These are phyloP conservation scores for Aphaenogaster floridana DNA, from an alignment of 1,140 invertebrate genomes.

Conservation along the genomic window DNA sequence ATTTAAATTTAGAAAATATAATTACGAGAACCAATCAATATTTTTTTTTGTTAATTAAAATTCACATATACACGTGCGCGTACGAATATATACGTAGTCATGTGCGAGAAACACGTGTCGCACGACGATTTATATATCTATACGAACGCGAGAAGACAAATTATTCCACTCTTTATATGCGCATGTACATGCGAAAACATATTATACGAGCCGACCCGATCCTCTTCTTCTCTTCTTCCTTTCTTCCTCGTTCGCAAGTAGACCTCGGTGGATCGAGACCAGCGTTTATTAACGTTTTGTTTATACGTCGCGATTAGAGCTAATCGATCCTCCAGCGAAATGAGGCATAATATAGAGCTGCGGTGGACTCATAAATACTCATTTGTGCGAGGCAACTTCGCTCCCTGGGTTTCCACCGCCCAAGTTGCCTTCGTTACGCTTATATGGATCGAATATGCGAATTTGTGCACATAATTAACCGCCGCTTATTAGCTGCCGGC, in stretches of 20 bases:
- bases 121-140: constrained; percentile 32
- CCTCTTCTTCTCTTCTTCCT: constrained; percentile 24
- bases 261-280: constrained; percentile 31
- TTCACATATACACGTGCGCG: constrained; percentile 49
- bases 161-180: constrained; percentile 33
- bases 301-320: constrained; percentile 81
- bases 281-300: constrained; percentile 78
- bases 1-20: background rate
- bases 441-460: constrained; percentile 67
- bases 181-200: constrained; percentile 4
- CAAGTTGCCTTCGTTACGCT: constrained; percentile 81
- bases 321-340: constrained; percentile 81
- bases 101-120: constrained; percentile 62
- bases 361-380: constrained; percentile 82
- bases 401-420: constrained; percentile 65
- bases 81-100: constrained; percentile 3
- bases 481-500: constrained; percentile 57
- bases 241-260: constrained; percentile 27
- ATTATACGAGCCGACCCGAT: constrained; percentile 3
- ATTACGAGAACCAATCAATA: constrained; percentile 19
- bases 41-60: constrained; percentile 38
- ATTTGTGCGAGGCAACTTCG: constrained; percentile 77
- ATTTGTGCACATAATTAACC: constrained; percentile 71
- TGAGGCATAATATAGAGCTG: constrained; percentile 81
- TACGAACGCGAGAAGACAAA: constrained; percentile 37